Base-by-base conservation (phyloP, 2,113 vertebrate genomes). In the Fregata magnificens region DNA sequence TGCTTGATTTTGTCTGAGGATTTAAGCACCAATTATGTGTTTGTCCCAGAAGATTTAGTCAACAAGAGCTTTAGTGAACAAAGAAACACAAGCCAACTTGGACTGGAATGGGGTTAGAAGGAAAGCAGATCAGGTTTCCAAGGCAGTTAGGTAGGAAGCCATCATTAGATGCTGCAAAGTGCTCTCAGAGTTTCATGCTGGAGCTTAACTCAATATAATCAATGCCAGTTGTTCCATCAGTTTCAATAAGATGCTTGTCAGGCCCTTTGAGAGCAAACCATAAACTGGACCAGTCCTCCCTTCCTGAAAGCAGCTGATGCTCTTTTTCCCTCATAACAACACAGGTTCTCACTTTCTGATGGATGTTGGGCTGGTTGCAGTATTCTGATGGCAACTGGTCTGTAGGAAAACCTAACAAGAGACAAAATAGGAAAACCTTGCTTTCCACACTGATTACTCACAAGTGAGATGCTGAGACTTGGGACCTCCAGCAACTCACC, bases 21-120 rank as follows among this genome's bases (percentile, higher is more conserved):
- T 93, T 97, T 91, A 95, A 94, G 70, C 63, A 72, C 25, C 76
- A 77, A 86, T 90, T 91, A 90, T 36, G 49, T 79, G 78, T 93
- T 89, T 90, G 87, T 87, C 88, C 74, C 71, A 85, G 63, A 85
- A 95, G 94, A 79, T 80, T 93, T 89, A 80, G 86, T 86, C 94
- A 95, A 94, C 89, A 96, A 94, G 82, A 90, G 88, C 61, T 90
- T 93, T 94, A 93, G 59, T 32, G 90, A 93, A 95, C 92, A 95
- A 93, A 95, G 94, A 89, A 87, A 72, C 25, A 56, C 69, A 90
- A 88, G 24, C 61, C 83, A 95, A 91, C 88, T 83, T 97, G 88
- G 72, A 86, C 28, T 59, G 76, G 66, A 90, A 86, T 42, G 32
- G 45, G 74, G 25, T 26, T 94, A 58, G 74, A 94, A 86, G 74